These are phyloP conservation scores for Amyelois transitella DNA, from an alignment of 1,140 invertebrate genomes.

Conservation along the genomic window DNA sequence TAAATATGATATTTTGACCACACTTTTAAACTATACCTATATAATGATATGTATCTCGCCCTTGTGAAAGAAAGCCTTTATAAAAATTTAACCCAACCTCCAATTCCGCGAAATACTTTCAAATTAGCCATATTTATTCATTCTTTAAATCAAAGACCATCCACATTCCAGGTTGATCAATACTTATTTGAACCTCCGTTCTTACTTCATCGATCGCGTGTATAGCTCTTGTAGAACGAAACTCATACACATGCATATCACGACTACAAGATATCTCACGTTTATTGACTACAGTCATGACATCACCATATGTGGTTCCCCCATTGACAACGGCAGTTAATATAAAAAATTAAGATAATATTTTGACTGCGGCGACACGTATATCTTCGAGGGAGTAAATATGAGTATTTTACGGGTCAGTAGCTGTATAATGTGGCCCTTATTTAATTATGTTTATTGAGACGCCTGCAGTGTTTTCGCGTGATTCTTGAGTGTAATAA, in stretches of 20 bases:
- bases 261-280: slow-evolving; percentile 53
- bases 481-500: neutral
- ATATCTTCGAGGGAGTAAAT: slow-evolving; percentile 32
- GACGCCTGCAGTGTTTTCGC: slow-evolving; percentile 7
- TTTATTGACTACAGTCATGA: slow-evolving; percentile 64
- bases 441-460: slow-evolving; percentile 26
- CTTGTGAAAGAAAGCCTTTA: too few relatives aligned
- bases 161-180: too few relatives aligned
- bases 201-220: slow-evolving; percentile 29
- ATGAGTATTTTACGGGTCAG: slow-evolving; percentile 28
- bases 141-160: too few relatives aligned
- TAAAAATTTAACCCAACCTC: too few relatives aligned
- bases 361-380: slow-evolving; percentile 38
- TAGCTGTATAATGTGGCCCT: slow-evolving; percentile 28
- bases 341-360: slow-evolving; percentile 46
- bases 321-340: slow-evolving; percentile 39
- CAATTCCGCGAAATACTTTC: too few relatives aligned
- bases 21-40: too few relatives aligned
- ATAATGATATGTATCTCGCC: too few relatives aligned
- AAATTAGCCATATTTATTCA: too few relatives aligned
- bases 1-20: too few relatives aligned
- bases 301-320: slow-evolving; percentile 51
- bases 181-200: too few relatives aligned
- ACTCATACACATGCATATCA: slow-evolving; percentile 44
- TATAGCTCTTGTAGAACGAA: slow-evolving; percentile 30